phyloP scores from a whole-genome alignment of 2,888 invertebrate genomes.

The Drosophila peninsularis region DNA sequence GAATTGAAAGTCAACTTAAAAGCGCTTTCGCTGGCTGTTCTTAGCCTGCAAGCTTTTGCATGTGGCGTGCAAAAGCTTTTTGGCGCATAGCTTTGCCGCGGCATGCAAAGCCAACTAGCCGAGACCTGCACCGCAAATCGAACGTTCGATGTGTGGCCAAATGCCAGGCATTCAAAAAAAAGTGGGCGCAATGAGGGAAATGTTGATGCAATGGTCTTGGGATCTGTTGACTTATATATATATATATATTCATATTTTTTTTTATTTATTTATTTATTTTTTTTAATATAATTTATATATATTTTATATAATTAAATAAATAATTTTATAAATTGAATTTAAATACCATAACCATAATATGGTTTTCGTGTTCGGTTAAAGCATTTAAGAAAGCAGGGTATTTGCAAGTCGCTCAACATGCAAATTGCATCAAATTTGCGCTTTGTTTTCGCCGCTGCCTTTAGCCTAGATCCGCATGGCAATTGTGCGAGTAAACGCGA shows the following conservation, averaged over 20 bases:
- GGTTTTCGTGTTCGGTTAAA: too few relatives aligned
- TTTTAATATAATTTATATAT: not conserved
- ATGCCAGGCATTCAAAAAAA: not conserved
- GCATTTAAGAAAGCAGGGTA: not conserved
- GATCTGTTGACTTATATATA: not conserved
- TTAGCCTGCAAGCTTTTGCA: not conserved
- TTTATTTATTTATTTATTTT: not conserved
- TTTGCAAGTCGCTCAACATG: not conserved
- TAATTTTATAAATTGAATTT: too few relatives aligned
- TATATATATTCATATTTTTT: not conserved
- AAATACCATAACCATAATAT: too few relatives aligned
- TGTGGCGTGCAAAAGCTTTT: slow-evolving; percentile 36
- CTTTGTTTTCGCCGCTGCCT: not conserved
- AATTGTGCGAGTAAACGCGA: not conserved
- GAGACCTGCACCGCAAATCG: slow-evolving; percentile 40
- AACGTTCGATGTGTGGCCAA: not conserved
- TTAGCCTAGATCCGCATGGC: not conserved
- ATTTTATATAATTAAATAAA: not conserved
- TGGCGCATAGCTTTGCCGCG: slow-evolving; percentile 22
- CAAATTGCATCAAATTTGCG: too few relatives aligned
- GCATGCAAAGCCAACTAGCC: slow-evolving; percentile 48
- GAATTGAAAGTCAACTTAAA: not conserved
- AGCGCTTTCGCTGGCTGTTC: not conserved
- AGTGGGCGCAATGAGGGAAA: not conserved
- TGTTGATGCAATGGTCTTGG: not conserved